These are phyloP conservation scores for Indicator maculatus DNA, from an alignment of 2,113 vertebrate genomes.

Conservation along the genomic window DNA sequence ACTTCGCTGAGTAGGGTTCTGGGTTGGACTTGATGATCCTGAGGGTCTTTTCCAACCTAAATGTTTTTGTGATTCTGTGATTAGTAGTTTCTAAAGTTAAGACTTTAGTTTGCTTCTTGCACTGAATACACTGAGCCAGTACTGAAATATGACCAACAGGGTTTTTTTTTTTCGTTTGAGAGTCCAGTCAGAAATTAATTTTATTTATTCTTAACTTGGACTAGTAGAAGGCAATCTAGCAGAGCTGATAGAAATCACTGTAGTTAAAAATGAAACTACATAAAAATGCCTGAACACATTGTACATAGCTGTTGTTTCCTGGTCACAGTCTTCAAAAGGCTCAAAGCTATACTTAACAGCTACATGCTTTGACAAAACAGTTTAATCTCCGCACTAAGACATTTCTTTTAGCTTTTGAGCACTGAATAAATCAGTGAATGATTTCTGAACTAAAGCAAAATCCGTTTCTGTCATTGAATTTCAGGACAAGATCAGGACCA, in stretches of 20 bases:
- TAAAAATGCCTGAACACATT: slow-evolving; percentile 49
- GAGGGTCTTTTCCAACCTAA: no score
- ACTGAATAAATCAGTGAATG: not conserved
- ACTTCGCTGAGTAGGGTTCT: no score
- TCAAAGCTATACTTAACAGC: slow-evolving; percentile 53
- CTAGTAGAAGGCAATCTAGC: slow-evolving; percentile 43
- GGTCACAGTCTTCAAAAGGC: slow-evolving; percentile 25
- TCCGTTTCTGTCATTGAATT: slow-evolving; percentile 1
- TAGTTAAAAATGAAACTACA: slow-evolving; percentile 58
- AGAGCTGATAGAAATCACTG: slow-evolving; percentile 64
- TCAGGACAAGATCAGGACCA: slow-evolving; percentile 39
- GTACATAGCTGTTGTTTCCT: slow-evolving; percentile 17
- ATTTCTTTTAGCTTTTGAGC: slow-evolving; percentile 32
- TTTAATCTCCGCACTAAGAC: slow-evolving; percentile 48
- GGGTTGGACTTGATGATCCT: no score
- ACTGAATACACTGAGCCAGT: not conserved
- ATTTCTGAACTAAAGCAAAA: not conserved
- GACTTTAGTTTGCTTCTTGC: not conserved
- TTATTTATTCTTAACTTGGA: slow-evolving; percentile 30
- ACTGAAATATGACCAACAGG: not conserved
- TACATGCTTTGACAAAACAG: slow-evolving; percentile 49
- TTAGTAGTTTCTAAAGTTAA: not conserved
- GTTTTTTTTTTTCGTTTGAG: not conserved
- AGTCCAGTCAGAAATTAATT: not conserved
- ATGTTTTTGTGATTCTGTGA: no score